Conservation (phyloP, 2,888 invertebrate species). For the Colostygia pectinataria region DNA sequence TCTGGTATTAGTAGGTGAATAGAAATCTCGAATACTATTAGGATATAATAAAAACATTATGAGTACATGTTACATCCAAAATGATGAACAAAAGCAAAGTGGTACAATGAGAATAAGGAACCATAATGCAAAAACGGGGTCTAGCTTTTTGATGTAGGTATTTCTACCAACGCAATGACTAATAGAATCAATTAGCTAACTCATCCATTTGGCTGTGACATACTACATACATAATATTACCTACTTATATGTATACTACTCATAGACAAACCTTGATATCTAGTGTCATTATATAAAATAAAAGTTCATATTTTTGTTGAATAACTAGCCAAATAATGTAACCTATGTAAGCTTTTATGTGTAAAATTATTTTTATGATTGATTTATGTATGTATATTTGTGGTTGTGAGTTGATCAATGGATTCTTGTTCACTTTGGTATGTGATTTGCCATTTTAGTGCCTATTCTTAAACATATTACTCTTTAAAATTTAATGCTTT, state of each 20-base stretch:
- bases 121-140: too few species aligned
- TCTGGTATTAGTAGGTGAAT: slow-evolving; percentile 16
- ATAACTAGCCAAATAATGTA: slow-evolving; percentile 16
- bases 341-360: too few species aligned
- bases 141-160: not conserved
- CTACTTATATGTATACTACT: too few species aligned
- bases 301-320: slow-evolving; percentile 8
- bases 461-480: slow-evolving; percentile 65
- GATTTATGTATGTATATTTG: slow-evolving; percentile 60
- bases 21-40: slow-evolving; percentile 21
- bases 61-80: slow-evolving; percentile 4
- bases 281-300: too few species aligned
- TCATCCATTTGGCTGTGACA: slow-evolving; percentile 3
- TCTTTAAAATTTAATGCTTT: slow-evolving; percentile 48
- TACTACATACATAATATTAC: too few species aligned
- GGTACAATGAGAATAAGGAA: too few species aligned
- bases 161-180: not conserved
- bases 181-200: not conserved
- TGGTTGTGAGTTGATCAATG: slow-evolving; percentile 72
- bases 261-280: too few species aligned
- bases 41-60: not conserved
- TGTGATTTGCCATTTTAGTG: slow-evolving; percentile 79
- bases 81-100: too few species aligned
- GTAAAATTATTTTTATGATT: slow-evolving; percentile 21
- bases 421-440: slow-evolving; percentile 63